phyloP scores from a whole-genome alignment of 1,140 invertebrate species.

The Drosophila erecta region DNA sequence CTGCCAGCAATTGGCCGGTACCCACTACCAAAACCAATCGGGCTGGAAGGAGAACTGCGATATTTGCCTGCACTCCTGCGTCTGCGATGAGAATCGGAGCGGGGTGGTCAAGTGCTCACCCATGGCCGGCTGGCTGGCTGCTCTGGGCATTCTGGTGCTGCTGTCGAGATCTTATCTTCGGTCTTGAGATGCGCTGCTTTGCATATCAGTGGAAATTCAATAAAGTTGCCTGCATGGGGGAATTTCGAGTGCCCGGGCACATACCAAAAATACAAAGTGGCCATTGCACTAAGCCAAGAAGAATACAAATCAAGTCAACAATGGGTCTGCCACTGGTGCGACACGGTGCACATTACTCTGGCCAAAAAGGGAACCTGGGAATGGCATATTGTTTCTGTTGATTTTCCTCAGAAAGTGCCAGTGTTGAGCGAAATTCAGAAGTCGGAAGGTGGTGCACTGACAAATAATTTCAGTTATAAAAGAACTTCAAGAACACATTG shows the following conservation, averaged over 20 bases:
- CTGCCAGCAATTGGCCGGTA: conserved; percentile 9
- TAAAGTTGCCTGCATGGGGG: conserved; percentile 30
- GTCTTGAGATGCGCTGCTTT: conserved; percentile 25
- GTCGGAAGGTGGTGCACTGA: background rate
- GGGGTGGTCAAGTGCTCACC: background rate
- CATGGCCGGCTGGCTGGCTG: background rate
- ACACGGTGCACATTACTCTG: conserved; percentile 6
- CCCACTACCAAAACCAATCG: background rate
- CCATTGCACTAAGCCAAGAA: conserved; percentile 56
- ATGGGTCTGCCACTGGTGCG: conserved; percentile 25
- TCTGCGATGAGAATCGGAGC: background rate
- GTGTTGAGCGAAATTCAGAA: conserved; percentile 8
- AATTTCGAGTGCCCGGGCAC: conserved; percentile 49
- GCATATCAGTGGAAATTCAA: conserved; percentile 39
- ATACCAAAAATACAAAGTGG: conserved; percentile 57
- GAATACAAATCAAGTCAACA: conserved; percentile 73
- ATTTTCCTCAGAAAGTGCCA: background rate
- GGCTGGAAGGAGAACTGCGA: conserved; percentile 1
- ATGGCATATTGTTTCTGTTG: conserved; percentile 19
- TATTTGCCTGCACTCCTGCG: background rate
- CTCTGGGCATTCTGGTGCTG: background rate
- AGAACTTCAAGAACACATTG: background rate
- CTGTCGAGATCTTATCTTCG: background rate
- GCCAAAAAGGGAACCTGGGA: background rate
- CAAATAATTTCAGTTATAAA: no score